Base-by-base conservation (phyloP, 2,113 vertebrate species). In the Micromys minutus region DNA sequence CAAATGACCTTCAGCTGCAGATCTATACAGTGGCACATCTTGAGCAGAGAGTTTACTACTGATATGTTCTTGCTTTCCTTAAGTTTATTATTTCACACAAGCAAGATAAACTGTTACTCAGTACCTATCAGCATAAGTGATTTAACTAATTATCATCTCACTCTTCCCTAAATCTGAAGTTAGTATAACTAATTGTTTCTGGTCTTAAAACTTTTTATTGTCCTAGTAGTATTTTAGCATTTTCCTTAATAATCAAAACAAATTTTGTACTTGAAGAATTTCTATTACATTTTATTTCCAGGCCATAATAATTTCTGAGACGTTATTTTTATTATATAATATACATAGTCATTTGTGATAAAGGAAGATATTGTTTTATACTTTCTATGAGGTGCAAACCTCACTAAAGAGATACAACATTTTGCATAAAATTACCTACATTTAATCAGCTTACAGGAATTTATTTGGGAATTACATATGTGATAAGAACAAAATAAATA, bases 171-270 rank as follows among this genome's bases (percentile, higher is more conserved):
- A 57, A 16, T 59, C 19, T n/a, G 10, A 16, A 29, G 2, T 34
- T 47, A 21, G 26, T 16, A 69, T 57, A 31, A 52, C 69, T 65
- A 61, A 63, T 3, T 29, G 65, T 24, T 88, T 86, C 31, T 89
- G 16, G 0, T 55, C 21, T 67, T 36, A 67, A 0, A n/a, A 0
- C 6, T 2, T 67, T 45, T 1, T 1, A 3, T 89, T 69, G 93
- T 47, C 34, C 85, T 83, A 17, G 26, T 74, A 74, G 1, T 12
- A 57, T 59, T 88, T 24, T 55, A 74, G 0, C 16, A 42, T 88
- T 57, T 55, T n/a, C 19, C 5, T 94, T 87, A 72, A 74, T 42
- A 55, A 24, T 63, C 1, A 83, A 4, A 34, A 75, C 4, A 42
- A 10, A 55, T 36, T 34, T 91, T 42, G 36, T 84, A 47, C 22